phyloP scores from a whole-genome alignment of 2,113 vertebrate genomes.

The Notarius quadriscutis region DNA sequence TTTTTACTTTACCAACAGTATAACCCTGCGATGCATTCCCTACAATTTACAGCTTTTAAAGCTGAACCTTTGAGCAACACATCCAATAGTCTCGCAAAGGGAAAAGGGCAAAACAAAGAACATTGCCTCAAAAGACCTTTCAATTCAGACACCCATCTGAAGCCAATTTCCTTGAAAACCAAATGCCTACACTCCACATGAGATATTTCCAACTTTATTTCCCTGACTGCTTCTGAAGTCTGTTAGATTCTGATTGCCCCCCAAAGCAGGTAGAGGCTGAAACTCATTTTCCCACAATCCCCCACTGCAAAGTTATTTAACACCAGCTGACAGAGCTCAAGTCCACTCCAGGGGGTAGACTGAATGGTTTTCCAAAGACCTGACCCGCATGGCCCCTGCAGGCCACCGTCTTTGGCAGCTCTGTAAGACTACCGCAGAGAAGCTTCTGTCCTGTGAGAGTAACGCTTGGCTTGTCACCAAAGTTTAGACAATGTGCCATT shows the following conservation, averaged over 20 bases:
- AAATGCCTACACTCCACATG: constrained; percentile 19
- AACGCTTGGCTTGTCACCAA: constrained; percentile 45
- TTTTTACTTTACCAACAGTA: neutral
- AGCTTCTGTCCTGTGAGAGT: constrained; percentile 22
- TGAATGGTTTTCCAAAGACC: constrained; percentile 53
- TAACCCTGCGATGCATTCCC: neutral
- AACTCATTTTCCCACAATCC: constrained; percentile 33
- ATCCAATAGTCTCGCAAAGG: neutral
- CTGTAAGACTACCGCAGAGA: constrained; percentile 10
- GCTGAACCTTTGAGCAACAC: neutral
- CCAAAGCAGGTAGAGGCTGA: constrained; percentile 23
- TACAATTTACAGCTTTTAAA: constrained; percentile 15
- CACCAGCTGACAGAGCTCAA: constrained; percentile 43
- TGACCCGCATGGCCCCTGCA: constrained; percentile 47
- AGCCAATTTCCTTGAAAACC: constrained; percentile 29
- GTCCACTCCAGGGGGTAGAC: constrained; percentile 51
- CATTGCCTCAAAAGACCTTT: constrained; percentile 30
- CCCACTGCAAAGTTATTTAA: constrained; percentile 40
- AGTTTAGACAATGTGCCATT: constrained; percentile 40
- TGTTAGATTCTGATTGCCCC: constrained; percentile 18
- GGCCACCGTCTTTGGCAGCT: constrained; percentile 20
- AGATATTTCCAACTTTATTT: constrained; percentile 32
- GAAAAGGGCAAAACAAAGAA: constrained; percentile 16
- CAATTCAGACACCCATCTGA: constrained; percentile 27
- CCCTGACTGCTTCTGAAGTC: neutral